Evolutionary conservation across 2,113 vertebrate species (phyloP).

Genomic region (Scytalopus superciliaris): DNA sequence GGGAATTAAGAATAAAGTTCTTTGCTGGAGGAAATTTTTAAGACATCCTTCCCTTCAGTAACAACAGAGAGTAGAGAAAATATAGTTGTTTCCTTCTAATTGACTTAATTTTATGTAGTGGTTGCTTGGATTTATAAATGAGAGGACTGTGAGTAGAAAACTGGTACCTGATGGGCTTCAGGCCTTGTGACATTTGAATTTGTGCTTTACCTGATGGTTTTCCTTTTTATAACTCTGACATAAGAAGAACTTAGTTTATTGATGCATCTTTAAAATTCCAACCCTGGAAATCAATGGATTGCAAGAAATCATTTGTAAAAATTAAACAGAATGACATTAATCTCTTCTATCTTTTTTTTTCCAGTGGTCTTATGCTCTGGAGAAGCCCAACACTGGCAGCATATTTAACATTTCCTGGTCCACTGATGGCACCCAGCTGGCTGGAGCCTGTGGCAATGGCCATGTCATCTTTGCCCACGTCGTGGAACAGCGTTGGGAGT

Average conservation of each 20-base stretch:
- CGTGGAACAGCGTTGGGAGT: slow-evolving; percentile 93
- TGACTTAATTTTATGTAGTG: background rate
- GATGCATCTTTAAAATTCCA: background rate
- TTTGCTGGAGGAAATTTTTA: background rate
- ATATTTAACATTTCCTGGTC: slow-evolving; percentile 92
- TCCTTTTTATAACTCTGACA: background rate
- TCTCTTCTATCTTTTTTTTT: background rate
- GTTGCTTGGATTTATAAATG: background rate
- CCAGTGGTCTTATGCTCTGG: slow-evolving; percentile 95
- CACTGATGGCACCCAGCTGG: slow-evolving; percentile 91
- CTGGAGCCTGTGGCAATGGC: slow-evolving; percentile 92
- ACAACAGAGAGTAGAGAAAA: background rate
- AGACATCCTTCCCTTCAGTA: background rate
- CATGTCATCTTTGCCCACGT: slow-evolving; percentile 96
- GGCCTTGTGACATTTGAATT: background rate
- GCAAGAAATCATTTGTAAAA: background rate
- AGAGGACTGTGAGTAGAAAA: background rate
- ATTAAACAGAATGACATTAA: rapidly evolving
- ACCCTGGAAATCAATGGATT: rapidly evolving
- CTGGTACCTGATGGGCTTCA: background rate
- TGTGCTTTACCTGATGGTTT: background rate
- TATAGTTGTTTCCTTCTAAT: background rate
- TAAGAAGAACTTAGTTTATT: background rate
- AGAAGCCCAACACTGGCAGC: slow-evolving; percentile 94
- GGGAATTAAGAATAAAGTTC: background rate